Evolutionary conservation across 2,888 invertebrate genomes (phyloP), one percentile per base, ranked within the genome.

Genomic region (Lutraria lutraria): DNA sequence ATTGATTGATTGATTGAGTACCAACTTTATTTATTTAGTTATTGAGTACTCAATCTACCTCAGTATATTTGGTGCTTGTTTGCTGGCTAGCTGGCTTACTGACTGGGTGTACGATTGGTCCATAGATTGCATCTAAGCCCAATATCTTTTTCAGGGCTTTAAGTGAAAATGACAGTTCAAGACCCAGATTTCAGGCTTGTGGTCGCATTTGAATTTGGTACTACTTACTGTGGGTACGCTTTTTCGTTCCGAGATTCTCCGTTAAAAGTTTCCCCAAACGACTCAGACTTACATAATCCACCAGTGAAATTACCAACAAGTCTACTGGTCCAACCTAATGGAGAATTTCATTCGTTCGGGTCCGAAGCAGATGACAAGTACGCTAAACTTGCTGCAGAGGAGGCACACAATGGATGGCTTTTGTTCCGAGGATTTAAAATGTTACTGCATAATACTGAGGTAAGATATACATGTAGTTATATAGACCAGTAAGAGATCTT

Each of bases 151-250:
- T 3, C n/a, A 63, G 25, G 63, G 25, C 25, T 31, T 19, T 31
- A 21, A 56, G 2, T 56, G 19, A 56, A 16, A 25, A 76, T 76
- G 76, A 25, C 31, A 13, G 2, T 15, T 34, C 31, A 72, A 31
- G n/a, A 31, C 29, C 29, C 76, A 31, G 16, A 76, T 16, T 76
- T 76, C 34, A 76, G 52, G 15, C 68, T 87, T 6, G 87, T 87
- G 25, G 87, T 53, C 2, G 87, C 87, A 21, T 68, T 87, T 63
- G 87, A 87, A 34, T 72, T 87, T 21, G 87, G 87, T 12, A 87
- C 87, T 34, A 87, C 87, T 10, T 87, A 82, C 87, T 82, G 87
- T 53, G 81, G 86, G n/a, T 86, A 86, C 68, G 86, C 86, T 25
- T 81, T 63, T 53, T 86, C 81, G 43, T 87, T 87, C 31, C 43